Conservation (phyloP, 1,140 invertebrate species). For the Probaryconus sp. region DNA sequence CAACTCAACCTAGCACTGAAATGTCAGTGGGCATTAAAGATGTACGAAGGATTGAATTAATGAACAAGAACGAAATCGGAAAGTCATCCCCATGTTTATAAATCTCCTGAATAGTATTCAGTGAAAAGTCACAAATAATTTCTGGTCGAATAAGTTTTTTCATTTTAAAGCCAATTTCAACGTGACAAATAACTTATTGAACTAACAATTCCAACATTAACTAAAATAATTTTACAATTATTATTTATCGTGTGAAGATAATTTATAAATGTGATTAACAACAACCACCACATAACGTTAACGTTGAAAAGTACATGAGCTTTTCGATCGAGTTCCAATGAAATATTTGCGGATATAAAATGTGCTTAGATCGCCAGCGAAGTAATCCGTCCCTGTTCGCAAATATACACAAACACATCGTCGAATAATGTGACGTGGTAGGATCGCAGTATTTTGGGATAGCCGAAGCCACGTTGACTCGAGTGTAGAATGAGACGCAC, state of each 20-base stretch:
- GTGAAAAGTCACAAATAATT: too few relatives aligned
- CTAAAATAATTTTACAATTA: too few relatives aligned
- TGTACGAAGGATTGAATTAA: conserved; percentile 23
- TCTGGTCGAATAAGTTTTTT: too few relatives aligned
- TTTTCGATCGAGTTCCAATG: background rate
- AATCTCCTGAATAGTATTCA: too few relatives aligned
- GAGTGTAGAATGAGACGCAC: conserved; percentile 56
- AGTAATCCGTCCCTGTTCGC: conserved; percentile 34
- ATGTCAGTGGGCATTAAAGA: conserved; percentile 25
- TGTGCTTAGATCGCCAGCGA: conserved; percentile 38
- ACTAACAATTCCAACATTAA: too few relatives aligned
- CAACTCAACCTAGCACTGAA: conserved; percentile 16
- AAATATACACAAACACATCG: conserved; percentile 29
- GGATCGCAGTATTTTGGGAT: conserved; percentile 35
- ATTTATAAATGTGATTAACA: too few relatives aligned
- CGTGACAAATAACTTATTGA: too few relatives aligned
- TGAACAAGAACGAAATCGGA: conserved; percentile 11
- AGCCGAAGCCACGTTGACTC: conserved; percentile 23
- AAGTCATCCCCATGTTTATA: conserved; percentile 42
- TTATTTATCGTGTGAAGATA: too few relatives aligned
- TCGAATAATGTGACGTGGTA: conserved; percentile 32
- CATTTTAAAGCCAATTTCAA: too few relatives aligned
- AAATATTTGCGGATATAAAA: conserved; percentile 27
- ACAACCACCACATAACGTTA: too few relatives aligned
- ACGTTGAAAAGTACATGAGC: too few relatives aligned